Percentiles rank a stretch among this genome's conserved stretches.
Conservation (phyloP, 2,113 vertebrate species). For the Oryzias celebensis region DNA sequence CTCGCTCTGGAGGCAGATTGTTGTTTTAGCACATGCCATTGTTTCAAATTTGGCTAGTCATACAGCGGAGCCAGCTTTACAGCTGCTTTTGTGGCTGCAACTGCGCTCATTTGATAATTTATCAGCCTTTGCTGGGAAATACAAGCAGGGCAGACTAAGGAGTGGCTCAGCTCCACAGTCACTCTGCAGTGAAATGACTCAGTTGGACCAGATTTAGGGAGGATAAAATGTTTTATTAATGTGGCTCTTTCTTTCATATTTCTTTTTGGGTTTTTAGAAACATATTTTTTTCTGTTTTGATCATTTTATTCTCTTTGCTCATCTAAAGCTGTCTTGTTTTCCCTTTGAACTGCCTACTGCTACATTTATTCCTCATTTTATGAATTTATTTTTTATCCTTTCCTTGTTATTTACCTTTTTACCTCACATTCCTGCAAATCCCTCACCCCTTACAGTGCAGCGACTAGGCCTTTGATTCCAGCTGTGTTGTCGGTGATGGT, state of each 20-base stretch:
- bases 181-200: conserved; percentile 61
- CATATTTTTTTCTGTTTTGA: not conserved
- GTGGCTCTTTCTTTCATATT: not conserved
- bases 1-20: conserved; percentile 10
- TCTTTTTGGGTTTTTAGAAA: not conserved
- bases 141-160: conserved; percentile 40
- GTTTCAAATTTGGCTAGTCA: conserved; percentile 34
- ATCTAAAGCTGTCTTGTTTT: not conserved
- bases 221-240: not conserved
- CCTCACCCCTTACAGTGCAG: conserved; percentile 2
- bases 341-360: not conserved
- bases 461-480: conserved; percentile 24
- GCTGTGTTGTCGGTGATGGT: conserved; percentile 7
- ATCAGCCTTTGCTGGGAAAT: conserved; percentile 49
- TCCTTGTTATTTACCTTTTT: not conserved
- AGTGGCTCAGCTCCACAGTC: conserved; percentile 43
- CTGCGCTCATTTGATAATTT: conserved; percentile 57
- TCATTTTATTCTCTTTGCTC: not conserved
- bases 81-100: conserved; percentile 38
- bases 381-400: not conserved
- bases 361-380: not conserved
- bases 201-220: conserved; percentile 39
- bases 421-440: not conserved
- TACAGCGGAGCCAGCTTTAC: conserved; percentile 8
- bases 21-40: conserved; percentile 30